Evolutionary conservation across 2,113 vertebrate genomes (phyloP), one percentile per base, ranked within the genome.

Genomic region (Cyprinodon brontotheroides): DNA sequence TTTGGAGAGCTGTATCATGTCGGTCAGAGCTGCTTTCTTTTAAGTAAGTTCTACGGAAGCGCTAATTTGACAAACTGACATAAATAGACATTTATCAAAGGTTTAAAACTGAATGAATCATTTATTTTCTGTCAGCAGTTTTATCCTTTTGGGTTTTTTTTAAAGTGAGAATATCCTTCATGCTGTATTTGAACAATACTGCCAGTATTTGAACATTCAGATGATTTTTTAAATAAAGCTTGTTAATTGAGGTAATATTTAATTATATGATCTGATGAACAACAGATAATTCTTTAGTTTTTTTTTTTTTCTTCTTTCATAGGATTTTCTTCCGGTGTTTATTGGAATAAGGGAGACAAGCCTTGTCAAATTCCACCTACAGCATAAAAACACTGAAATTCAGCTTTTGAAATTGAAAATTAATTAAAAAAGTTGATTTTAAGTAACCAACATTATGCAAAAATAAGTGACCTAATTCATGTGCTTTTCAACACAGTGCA

Each of bases 21-120:
- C 61, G 70, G 80, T 72, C 65, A 68, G 78, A 71, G 75, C 78
- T 78, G 80, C 79, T 77, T 45, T 57, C 37, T 11, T 17, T 74
- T 70, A 61, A 57, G 45, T 73, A 45, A 10, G 15, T 15, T 1
- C n/a, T 68, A 43, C 13, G 13, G 47, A 48, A 14, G n/a, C 6
- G 29, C 45, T 70, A 45, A 76, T 62, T 15, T 22, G 43, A 22
- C 37, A 41, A 68, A 60, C 4, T 47, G 13, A 72, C 22, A 75
- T 47, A 12, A 61, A 62, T 40, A 48, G 1, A 15, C 41, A 61
- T 72, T n/a, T 59, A 53, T 13, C 0, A n/a, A 8, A 5, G 13
- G 40, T 65, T 64, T 50, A 45, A 62, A 14, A 14, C 17, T 64
- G 43, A 37, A 20, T 13, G 2, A 36, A 3, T 1, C 2, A 45